Base-by-base conservation (phyloP, 2,797 vertebrate genomes). In the Tadarida brasiliensis region DNA sequence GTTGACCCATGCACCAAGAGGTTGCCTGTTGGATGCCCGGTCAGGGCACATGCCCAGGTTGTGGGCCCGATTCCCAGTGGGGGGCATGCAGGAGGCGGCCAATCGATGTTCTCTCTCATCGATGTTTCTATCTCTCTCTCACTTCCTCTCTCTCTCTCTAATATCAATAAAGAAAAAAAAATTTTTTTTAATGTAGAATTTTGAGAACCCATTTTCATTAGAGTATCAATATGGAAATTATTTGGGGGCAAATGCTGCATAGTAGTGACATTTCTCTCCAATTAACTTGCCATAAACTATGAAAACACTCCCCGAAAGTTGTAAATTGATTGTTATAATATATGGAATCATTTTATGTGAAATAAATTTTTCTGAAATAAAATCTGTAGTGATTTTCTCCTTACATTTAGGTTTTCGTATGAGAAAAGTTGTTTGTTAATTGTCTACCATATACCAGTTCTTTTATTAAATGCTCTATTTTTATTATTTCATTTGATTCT, bases 131-230 rank as follows among this genome's bases (percentile, higher is more conserved):
- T 44, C 39, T 44, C 39, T 44, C 39, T 44, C 39, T 44, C 39
- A 44, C 39, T 44, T 44, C 39, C 39, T 44, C 5, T 44, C 39
- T 44, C 39, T 44, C 39, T 44, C 39, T 44, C 39, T 44, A 44
- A 44, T 44, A 44, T 44, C 39, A 44, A 44, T 44, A 7, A 44
- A 7, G 39, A 7, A 44, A 44, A 44, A 44, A 44, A 44, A 44
- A n/a, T n/a, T 44, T 44, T 44, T 44, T 44, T 44, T 7, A 97
- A 94, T 97, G 90, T 94, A 88, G 87, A 74, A 92, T 96, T 95
- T 96, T 16, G 81, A 90, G 71, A 88, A 30, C 94, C 94, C 96
- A 1, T 91, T 97, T 98, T 93, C 91, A 70, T 91, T 95, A 91
- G 95, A 97, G 91, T 96, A 92, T 83, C 74, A 92, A 81, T 96